Conservation (phyloP, 2,113 vertebrate genomes). For the Myocastor coypus region DNA sequence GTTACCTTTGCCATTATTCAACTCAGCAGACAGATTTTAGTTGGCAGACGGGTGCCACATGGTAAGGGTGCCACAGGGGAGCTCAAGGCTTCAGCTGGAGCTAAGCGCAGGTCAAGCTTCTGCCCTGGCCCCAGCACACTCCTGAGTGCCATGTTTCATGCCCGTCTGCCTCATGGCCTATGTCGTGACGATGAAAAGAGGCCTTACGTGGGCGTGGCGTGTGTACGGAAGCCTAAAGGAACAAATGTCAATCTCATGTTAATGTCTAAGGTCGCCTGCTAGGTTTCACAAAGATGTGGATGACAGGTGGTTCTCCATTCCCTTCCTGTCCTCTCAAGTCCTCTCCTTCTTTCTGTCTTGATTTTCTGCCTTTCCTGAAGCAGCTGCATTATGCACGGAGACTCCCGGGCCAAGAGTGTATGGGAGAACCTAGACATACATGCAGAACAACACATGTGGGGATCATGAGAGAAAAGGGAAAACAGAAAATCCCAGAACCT, state of each 20-base stretch:
- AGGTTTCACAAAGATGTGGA: background rate
- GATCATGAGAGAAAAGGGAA: background rate
- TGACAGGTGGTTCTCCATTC: background rate
- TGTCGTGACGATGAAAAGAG: background rate
- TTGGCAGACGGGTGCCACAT: background rate
- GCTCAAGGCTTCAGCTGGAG: background rate
- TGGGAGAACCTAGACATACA: background rate
- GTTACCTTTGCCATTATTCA: background rate
- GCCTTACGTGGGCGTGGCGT: background rate
- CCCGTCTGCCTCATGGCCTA: rapidly evolving
- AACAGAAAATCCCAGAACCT: background rate
- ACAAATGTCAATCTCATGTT: background rate
- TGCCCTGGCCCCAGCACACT: background rate
- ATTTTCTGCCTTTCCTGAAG: background rate
- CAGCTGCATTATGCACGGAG: background rate
- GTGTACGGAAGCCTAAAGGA: background rate
- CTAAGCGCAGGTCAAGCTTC: background rate
- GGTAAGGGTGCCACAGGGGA: background rate
- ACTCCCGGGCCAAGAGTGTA: background rate
- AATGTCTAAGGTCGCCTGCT: background rate
- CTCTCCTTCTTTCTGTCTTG: background rate
- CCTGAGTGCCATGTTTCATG: background rate
- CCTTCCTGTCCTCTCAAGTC: background rate
- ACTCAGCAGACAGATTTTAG: background rate
- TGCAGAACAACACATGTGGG: background rate